These are phyloP conservation scores for Proctacanthus coquilletti DNA, from an alignment of 1,140 invertebrate species.

Conservation along the genomic window DNA sequence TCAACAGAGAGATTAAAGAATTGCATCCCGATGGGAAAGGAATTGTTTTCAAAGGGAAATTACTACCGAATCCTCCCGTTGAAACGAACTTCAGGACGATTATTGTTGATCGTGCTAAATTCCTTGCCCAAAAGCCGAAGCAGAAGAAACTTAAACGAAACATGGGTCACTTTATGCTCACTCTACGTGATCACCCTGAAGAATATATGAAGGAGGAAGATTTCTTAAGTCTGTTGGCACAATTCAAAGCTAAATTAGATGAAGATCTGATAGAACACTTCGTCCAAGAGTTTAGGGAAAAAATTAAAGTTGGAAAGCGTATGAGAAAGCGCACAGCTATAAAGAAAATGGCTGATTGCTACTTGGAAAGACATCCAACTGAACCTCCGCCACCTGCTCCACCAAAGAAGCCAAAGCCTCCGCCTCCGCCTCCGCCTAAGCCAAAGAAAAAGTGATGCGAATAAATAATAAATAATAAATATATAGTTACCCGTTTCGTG, in stretches of 20 bases:
- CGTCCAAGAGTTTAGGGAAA: not conserved
- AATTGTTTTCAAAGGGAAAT: not conserved
- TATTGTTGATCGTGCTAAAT: not conserved
- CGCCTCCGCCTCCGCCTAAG: too few relatives aligned
- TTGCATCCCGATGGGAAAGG: not conserved
- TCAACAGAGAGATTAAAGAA: not conserved
- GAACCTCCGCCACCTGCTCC: not conserved
- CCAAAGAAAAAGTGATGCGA: too few relatives aligned
- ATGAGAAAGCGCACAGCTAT: not conserved
- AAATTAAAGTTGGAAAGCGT: not conserved
- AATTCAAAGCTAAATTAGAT: constrained; percentile 1
- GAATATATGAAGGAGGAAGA: not conserved
- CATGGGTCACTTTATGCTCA: not conserved
- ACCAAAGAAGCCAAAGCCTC: constrained; percentile 2
- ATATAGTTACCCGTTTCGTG: too few relatives aligned
- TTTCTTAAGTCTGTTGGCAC: not conserved
- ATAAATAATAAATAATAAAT: too few relatives aligned
- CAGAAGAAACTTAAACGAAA: constrained; percentile 2
- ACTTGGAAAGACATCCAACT: constrained; percentile 1
- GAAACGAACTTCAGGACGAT: not conserved
- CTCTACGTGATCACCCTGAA: not conserved
- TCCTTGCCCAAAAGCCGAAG: not conserved
- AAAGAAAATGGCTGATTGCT: not conserved
- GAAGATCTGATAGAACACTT: not conserved
- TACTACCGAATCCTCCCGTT: not conserved